Evolutionary conservation across 2,113 vertebrate genomes (phyloP), one percentile per base, ranked within the genome.

Genomic region (Ovis aries): DNA sequence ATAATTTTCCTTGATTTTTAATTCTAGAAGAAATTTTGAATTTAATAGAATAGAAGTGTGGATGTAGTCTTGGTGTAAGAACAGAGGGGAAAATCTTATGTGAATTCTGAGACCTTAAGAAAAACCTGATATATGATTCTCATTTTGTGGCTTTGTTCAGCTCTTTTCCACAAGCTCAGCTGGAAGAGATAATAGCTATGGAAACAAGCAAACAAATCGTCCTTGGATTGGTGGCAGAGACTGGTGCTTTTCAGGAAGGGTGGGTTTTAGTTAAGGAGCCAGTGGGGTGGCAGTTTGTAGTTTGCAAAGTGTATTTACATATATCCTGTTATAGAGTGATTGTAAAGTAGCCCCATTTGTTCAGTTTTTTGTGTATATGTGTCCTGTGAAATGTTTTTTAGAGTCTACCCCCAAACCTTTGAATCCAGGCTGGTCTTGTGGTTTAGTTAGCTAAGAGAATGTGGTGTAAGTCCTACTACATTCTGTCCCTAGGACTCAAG

Each of bases 121-220:
- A 93, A 93, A 85, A 27, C 53, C 19, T 6, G 36, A 57, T 19
- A 83, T 9, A 12, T 29, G 60, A 90, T 59, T 50, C 29, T 59
- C n/a, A 45, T 71, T 88, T 48, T 27, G 25, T 71, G 78, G 55
- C 59, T 93, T 55, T 95, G 31, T 77, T 45, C 62, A 36, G n/a
- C 33, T 95, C 40, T 91, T 95, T 93, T 59, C 27, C 88, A 48
- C n/a, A 74, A 94, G 43, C 83, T 93, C 71, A 91, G 71, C 78
- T 55, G 17, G 67, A 90, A 83, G 83, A 64, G 36, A 74, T 45
- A 67, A 74, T 48, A 94, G 33, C n/a, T 74, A 40, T 81, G 87
- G 85, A 96, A 83, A 91, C 10, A 62, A 96, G 87, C 60, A 96
- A 86, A 91, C 10, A 71, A 96, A 80, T 45, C 50, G 50, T 62